These are phyloP conservation scores for Sphinx pinastri DNA, from an alignment of 2,888 invertebrate genomes.

Conservation along the genomic window DNA sequence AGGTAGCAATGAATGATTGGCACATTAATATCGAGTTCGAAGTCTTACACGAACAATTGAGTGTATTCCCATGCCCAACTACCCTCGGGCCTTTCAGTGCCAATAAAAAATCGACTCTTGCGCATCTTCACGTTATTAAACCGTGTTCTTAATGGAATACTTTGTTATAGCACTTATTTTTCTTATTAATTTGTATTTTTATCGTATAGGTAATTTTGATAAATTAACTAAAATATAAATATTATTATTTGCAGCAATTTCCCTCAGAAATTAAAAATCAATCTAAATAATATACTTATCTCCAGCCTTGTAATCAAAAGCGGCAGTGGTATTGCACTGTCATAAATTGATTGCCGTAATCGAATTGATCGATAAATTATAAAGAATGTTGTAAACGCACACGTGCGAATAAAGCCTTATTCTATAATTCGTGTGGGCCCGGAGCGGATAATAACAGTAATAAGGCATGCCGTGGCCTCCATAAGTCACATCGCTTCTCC, in stretches of 20 bases:
- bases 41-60: conserved; percentile 38
- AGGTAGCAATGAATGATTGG: conserved; percentile 28
- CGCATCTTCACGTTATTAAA: conserved; percentile 46
- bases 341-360: neutral
- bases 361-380: conserved; percentile 16
- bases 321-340: neutral
- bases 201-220: neutral
- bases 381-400: conserved; percentile 3
- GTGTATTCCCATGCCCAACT: conserved; percentile 36
- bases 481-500: conserved; percentile 66
- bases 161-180: neutral
- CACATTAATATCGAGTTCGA: conserved; percentile 27
- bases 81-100: conserved; percentile 47
- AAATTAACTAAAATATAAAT: no score
- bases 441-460: conserved; percentile 73
- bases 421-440: conserved; percentile 55
- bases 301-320: neutral
- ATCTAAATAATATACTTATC: no score
- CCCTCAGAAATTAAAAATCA: no score
- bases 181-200: neutral
- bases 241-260: no score
- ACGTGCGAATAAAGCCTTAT: conserved; percentile 22
- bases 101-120: conserved; percentile 44
- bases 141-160: conserved; percentile 19
- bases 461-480: conserved; percentile 58